phyloP scores from a whole-genome alignment of 2,888 invertebrate species.

The Trilocha varians region DNA sequence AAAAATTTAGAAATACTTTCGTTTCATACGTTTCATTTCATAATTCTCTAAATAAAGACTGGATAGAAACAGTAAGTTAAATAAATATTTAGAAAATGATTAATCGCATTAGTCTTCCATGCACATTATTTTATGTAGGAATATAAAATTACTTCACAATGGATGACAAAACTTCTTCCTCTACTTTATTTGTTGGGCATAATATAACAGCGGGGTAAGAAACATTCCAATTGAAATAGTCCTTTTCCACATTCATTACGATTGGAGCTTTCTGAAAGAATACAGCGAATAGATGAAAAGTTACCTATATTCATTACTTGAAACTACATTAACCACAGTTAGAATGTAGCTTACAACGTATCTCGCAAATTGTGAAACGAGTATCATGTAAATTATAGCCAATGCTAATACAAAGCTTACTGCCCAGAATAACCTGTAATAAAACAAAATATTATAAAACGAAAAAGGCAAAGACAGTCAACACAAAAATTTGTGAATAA shows the following conservation, averaged over 20 bases:
- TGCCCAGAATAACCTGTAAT: conserved; percentile 52
- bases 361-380: conserved; percentile 41
- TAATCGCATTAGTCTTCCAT: too few relatives aligned
- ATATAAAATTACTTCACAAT: conserved; percentile 46
- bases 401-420: conserved; percentile 31
- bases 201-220: conserved; percentile 78
- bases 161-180: conserved; percentile 37
- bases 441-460: too few relatives aligned
- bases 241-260: conserved; percentile 80
- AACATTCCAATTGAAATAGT: conserved; percentile 80
- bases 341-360: conserved; percentile 36
- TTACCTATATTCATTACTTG: neutral
- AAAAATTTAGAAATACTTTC: too few relatives aligned
- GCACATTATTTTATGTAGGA: too few relatives aligned
- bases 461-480: too few relatives aligned
- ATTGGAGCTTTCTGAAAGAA: conserved; percentile 73
- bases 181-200: conserved; percentile 74
- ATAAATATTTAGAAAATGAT: too few relatives aligned
- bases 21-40: too few relatives aligned
- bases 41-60: too few relatives aligned
- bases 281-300: neutral
- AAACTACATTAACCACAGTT: neutral
- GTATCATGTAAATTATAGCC: conserved; percentile 30
- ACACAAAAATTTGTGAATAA: neutral
- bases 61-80: too few relatives aligned